Evolutionary conservation across 2,888 invertebrate species (phyloP), one percentile per base, ranked within the genome.

Genomic region (Cataglyphis albicans): DNA sequence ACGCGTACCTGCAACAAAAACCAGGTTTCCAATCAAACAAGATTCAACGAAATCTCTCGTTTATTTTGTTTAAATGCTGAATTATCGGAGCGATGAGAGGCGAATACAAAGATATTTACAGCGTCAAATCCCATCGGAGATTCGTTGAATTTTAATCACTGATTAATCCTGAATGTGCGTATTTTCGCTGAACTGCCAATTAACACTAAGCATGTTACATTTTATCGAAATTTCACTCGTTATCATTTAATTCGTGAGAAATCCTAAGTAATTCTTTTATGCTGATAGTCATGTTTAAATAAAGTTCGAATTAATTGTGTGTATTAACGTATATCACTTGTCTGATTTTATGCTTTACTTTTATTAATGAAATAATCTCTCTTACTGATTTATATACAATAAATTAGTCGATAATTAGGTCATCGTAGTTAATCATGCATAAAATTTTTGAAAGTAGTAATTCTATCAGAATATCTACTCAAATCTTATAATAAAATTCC

Each of bases 1-100:
- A 98, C 98, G 83, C 98, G 95, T 95, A 98, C 97, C 94, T 97
- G 95, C 2, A 75, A 75, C 44, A 38, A 59, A 35, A 48, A 76
- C 4, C 44, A 59, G 59, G 48, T 75, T 63, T 52, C 38, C 67
- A 65, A 59, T 83, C 52, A 83, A 55, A 55, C 32, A 21, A 44
- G 48, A 48, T 74, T 32, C 61, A 63, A 64, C 48, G 52, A 75
- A 64, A 64, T 64, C 18, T n/a, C n/a, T 35, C 25, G 35, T 12
- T 74, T 61, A 32, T 74, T 74, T 61, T 75, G 18, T 52, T 64
- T 57, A 25, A 72, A 64, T 48, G 48, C 18, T 64, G 18, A 35
- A 44, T 48, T 75, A 48, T 35, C 32, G 32, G 64, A 32, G 44
- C 32, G 74, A 48, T 6, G 6, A 18, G 48, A 48, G 48, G 15